A percentile compares a stretch with the other conserved stretches of the same genome.
phyloP scores from a whole-genome alignment of 2,113 vertebrate genomes.

The Peromyscus californicus region DNA sequence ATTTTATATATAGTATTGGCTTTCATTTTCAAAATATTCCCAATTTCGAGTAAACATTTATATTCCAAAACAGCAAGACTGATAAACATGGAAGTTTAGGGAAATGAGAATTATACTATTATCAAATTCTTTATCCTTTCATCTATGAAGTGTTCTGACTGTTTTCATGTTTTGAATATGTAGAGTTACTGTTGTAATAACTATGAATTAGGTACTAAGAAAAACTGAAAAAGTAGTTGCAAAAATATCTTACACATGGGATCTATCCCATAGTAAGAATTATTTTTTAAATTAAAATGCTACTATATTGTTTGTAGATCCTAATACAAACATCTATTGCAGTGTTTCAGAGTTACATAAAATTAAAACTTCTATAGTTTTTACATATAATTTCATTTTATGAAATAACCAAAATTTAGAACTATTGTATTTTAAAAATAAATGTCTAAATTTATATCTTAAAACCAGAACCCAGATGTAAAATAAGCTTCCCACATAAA shows the following conservation, averaged over 20 bases:
- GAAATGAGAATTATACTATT: constrained; percentile 28
- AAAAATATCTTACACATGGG: constrained; percentile 5
- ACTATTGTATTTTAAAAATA: neutral
- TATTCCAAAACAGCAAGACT: constrained; percentile 59
- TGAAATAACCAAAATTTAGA: constrained; percentile 35
- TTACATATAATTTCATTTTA: constrained; percentile 48
- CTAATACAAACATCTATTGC: constrained; percentile 10
- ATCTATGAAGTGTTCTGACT: neutral
- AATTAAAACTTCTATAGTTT: constrained; percentile 40
- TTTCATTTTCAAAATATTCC: constrained; percentile 11
- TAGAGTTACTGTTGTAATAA: neutral
- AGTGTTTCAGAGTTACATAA: constrained; percentile 34
- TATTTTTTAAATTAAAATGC: constrained; percentile 20
- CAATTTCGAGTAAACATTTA: constrained; percentile 63
- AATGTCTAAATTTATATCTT: constrained; percentile 52
- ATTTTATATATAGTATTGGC: constrained; percentile 53
- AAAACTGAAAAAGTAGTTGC: constrained; percentile 7
- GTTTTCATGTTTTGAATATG: constrained; percentile 48
- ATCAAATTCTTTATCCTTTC: constrained; percentile 25
- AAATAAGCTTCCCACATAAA: constrained; percentile 60
- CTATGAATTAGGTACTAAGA: neutral
- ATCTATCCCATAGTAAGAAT: constrained; percentile 37
- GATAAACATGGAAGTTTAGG: neutral
- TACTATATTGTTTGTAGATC: neutral
- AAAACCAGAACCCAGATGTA: constrained; percentile 46